Conservation (phyloP, 2,113 vertebrate genomes). For the Plestiodon gilberti region DNA sequence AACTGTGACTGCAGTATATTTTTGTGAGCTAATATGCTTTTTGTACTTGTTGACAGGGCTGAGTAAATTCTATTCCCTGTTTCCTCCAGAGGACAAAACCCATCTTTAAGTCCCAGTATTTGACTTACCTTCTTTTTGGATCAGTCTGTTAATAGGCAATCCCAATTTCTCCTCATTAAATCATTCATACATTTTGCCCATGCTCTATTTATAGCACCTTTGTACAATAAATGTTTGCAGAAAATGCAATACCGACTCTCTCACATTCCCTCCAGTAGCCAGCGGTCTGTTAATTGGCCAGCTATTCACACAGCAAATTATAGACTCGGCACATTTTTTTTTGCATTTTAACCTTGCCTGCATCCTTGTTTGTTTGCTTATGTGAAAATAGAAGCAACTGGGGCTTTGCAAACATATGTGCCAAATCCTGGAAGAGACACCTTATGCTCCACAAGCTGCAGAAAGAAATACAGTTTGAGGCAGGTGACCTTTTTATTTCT, state of each 20-base stretch:
- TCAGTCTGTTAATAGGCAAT: not conserved
- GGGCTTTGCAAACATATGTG: conserved; percentile 12
- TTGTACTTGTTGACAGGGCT: not conserved
- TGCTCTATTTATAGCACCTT: not conserved
- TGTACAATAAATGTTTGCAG: not conserved
- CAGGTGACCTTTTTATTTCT: conserved; percentile 30
- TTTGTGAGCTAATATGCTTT: not conserved
- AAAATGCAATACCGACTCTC: not conserved
- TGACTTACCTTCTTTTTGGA: not conserved
- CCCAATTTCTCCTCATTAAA: not conserved
- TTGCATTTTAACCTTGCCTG: conserved; percentile 34
- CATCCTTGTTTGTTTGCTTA: conserved; percentile 36
- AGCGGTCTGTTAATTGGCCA: conserved; percentile 12
- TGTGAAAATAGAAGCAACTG: conserved; percentile 38
- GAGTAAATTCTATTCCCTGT: not conserved
- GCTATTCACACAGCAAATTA: not conserved
- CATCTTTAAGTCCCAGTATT: not conserved
- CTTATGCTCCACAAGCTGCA: conserved; percentile 45
- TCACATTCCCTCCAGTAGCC: not conserved
- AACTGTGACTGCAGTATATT: not conserved
- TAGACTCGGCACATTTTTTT: not conserved
- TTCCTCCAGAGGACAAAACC: not conserved
- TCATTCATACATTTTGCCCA: conserved; percentile 9
- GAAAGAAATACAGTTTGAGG: conserved; percentile 17
- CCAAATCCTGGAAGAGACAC: conserved; percentile 3